phyloP scores from a whole-genome alignment of 2,888 invertebrate genomes.

The Pristionchus entomophagus region DNA sequence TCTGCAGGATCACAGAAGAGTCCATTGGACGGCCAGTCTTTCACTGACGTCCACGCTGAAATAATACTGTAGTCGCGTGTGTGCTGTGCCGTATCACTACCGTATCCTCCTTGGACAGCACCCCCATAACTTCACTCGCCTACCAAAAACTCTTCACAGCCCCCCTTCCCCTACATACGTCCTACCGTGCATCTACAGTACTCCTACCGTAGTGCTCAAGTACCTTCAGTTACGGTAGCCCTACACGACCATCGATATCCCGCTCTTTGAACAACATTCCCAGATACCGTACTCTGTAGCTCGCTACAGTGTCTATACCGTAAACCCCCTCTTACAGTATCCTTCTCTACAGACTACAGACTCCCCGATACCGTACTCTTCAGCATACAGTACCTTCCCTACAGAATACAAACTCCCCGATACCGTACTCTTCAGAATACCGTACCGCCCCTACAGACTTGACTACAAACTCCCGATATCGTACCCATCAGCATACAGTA shows the following conservation, averaged over 20 bases:
- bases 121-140: background rate
- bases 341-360: background rate
- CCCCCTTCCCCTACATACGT: no score
- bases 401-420: no score
- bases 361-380: background rate
- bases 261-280: no score
- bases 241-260: no score
- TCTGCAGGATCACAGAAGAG: no score
- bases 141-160: no score
- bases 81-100: background rate
- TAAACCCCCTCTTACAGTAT: background rate
- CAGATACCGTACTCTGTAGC: background rate
- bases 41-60: background rate
- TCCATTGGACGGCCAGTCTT: background rate
- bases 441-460: no score
- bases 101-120: background rate
- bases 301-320: background rate
- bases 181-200: background rate
- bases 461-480: no score
- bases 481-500: no score
- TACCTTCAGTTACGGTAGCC: background rate
- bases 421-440: no score
- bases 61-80: no score
- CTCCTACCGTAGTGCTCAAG: background rate
- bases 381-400: background rate